Evolutionary conservation across 2,888 invertebrate species (phyloP).

Genomic region (Drosophila mimetica): DNA sequence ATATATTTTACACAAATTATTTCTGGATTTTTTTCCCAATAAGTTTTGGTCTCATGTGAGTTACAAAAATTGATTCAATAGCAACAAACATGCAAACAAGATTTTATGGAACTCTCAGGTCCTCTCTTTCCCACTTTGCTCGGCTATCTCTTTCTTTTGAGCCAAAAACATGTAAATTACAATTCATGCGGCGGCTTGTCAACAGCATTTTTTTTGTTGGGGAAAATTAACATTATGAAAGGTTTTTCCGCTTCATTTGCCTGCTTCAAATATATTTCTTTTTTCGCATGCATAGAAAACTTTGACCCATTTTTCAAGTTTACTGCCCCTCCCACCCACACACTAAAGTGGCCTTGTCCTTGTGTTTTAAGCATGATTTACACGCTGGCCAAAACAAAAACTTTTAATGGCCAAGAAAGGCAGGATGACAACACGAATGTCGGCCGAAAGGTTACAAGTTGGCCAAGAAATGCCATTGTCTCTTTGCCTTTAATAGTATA

Average conservation of each 20-base stretch:
- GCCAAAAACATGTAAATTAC: slow-evolving; percentile 8
- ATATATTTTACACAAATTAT: slow-evolving; percentile 31
- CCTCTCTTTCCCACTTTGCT: background rate
- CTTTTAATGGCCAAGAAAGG: slow-evolving; percentile 38
- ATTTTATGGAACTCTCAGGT: background rate
- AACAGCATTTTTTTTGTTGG: background rate
- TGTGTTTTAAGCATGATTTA: slow-evolving; percentile 34
- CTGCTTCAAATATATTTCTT: background rate
- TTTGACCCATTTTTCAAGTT: slow-evolving; percentile 44
- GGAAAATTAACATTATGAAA: background rate
- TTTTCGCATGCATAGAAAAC: slow-evolving; percentile 12
- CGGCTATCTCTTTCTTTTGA: background rate
- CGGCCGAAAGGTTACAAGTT: slow-evolving; percentile 19
- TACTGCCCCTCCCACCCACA: slow-evolving; percentile 5
- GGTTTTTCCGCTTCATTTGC: slow-evolving; percentile 12
- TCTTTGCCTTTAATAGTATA: background rate
- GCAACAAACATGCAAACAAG: too few relatives aligned
- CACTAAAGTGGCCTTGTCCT: slow-evolving; percentile 16
- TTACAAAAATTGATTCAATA: too few relatives aligned
- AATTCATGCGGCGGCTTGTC: slow-evolving; percentile 27
- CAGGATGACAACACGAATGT: slow-evolving; percentile 4
- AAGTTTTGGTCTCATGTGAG: slow-evolving; percentile 2
- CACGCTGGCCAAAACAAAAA: slow-evolving; percentile 20
- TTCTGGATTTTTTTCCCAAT: slow-evolving; percentile 1
- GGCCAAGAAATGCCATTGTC: background rate